Conservation (phyloP, 2,888 invertebrate species). For the Parnassius glacialis region DNA sequence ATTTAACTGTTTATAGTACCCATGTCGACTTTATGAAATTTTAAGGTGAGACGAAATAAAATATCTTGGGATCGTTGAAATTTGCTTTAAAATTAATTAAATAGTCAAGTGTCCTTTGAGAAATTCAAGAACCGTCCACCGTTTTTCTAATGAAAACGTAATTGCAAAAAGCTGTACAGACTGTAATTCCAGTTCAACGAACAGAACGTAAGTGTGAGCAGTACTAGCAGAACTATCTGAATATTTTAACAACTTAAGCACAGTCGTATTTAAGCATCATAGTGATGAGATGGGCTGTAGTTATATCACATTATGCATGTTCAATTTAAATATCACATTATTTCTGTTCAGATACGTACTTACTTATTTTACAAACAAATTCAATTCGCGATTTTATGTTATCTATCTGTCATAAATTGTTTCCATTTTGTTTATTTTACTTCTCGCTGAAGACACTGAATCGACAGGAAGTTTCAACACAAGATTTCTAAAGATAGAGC, state of each 20-base stretch:
- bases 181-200: slow-evolving; percentile 8
- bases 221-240: slow-evolving; percentile 4
- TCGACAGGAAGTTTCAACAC: slow-evolving; percentile 25
- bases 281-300: slow-evolving; percentile 17
- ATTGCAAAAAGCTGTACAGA: slow-evolving; percentile 21
- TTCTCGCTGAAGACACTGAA: slow-evolving; percentile 17
- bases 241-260: slow-evolving; percentile 24
- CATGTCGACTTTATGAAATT: too few relatives aligned
- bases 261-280: slow-evolving; percentile 22
- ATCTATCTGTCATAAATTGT: slow-evolving; percentile 9
- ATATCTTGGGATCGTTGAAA: too few relatives aligned
- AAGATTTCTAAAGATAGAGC: slow-evolving; percentile 19
- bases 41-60: too few relatives aligned
- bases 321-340: not conserved
- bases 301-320: slow-evolving; percentile 13
- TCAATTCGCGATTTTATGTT: slow-evolving; percentile 8
- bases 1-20: too few relatives aligned
- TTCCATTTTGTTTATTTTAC: slow-evolving; percentile 21
- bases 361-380: not conserved
- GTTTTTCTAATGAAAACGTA: slow-evolving; percentile 19
- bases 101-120: slow-evolving; percentile 12
- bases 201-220: slow-evolving; percentile 16
- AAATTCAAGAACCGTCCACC: slow-evolving; percentile 15
- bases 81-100: not conserved
- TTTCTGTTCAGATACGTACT: slow-evolving; percentile 4